Conservation (phyloP, 2,113 vertebrate genomes). For the Zosterops japonicus region DNA sequence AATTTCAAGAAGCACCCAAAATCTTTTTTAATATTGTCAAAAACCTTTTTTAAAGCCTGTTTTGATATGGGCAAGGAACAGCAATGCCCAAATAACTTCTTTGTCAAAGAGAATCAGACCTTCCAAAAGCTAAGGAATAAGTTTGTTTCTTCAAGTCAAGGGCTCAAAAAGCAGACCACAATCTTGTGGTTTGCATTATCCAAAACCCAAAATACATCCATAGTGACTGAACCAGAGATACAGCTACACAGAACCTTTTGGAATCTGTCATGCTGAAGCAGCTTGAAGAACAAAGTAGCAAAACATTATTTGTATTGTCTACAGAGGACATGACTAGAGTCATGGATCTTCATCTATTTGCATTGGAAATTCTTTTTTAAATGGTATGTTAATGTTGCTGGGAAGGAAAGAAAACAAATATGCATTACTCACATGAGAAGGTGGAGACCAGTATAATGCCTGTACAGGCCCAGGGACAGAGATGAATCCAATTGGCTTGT, state of each 20-base stretch:
- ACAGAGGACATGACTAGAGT: background rate
- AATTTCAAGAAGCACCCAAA: background rate
- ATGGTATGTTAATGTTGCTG: background rate
- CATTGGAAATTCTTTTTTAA: background rate
- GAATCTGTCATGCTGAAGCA: background rate
- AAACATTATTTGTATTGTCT: background rate
- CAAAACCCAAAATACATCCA: background rate
- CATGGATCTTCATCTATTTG: background rate
- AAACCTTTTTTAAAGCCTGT: background rate
- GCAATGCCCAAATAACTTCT: background rate
- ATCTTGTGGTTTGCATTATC: background rate
- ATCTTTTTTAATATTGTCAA: background rate
- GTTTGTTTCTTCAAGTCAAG: background rate
- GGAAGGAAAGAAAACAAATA: background rate
- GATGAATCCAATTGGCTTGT: constrained; percentile 86
- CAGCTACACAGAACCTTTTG: background rate
- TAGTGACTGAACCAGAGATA: background rate
- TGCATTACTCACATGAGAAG: constrained; percentile 77
- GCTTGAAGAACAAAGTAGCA: background rate
- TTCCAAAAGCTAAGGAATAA: background rate
- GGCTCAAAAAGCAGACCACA: background rate
- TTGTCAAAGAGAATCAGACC: background rate
- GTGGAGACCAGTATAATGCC: constrained; percentile 85
- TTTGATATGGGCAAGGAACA: background rate
- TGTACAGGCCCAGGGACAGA: constrained; percentile 86